Percentiles rank a stretch among this genome's conserved stretches.
Conservation (phyloP, 1,140 invertebrate species). For the Pollicipes pollicipes region DNA sequence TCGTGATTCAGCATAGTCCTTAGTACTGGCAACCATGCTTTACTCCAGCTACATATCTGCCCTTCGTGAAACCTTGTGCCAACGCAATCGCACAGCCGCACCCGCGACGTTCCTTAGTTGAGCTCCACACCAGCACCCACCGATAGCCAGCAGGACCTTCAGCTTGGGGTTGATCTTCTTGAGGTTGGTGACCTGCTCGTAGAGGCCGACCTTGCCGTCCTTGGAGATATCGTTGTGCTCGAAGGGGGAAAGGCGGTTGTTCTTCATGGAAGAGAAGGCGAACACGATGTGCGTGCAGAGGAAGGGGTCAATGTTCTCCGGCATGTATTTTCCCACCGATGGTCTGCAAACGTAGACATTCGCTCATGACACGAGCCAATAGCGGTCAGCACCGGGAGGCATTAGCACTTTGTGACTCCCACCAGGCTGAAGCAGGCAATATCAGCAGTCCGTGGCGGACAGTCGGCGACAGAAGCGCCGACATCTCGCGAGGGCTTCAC, state of each 20-base stretch:
- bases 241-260: conserved; percentile 75
- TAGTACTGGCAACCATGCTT: too few relatives aligned
- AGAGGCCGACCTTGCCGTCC: conserved; percentile 72
- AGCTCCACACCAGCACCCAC: conserved; percentile 32
- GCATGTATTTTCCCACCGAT: conserved; percentile 78
- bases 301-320: conserved; percentile 86
- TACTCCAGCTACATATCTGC: too few relatives aligned
- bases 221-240: conserved; percentile 84
- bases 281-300: conserved; percentile 92
- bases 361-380: too few relatives aligned
- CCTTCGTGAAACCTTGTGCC: not conserved
- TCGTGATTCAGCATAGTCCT: too few relatives aligned
- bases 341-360: conserved; percentile 32
- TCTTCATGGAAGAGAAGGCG: conserved; percentile 91
- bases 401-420: too few relatives aligned
- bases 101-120: too few relatives aligned
- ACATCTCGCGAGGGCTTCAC: too few relatives aligned
- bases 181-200: conserved; percentile 60
- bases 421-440: too few relatives aligned
- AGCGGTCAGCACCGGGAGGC: too few relatives aligned
- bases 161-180: conserved; percentile 78
- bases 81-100: too few relatives aligned
- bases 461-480: too few relatives aligned
- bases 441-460: too few relatives aligned
- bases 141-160: conserved; percentile 72